A percentile compares a stretch with the other conserved stretches of the same genome.
These are phyloP conservation scores for Stegostoma tigrinum DNA, from an alignment of 2,113 vertebrate species.

Conservation along the genomic window DNA sequence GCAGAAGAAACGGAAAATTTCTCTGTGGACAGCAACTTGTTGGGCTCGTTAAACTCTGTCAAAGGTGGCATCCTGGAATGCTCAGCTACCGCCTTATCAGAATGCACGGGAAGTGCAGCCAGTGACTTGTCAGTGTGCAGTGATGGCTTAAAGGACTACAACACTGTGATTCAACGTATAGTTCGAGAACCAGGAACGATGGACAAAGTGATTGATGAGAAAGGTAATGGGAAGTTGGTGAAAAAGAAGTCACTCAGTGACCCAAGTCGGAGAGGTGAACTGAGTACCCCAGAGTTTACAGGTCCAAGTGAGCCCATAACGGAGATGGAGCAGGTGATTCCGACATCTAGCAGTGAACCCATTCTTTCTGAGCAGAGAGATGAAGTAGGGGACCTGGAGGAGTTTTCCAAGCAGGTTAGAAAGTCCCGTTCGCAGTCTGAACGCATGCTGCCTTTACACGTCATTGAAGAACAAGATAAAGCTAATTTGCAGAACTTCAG, in stretches of 20 bases:
- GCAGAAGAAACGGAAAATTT: constrained; percentile 72
- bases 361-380: constrained; percentile 73
- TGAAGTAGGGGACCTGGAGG: constrained; percentile 53
- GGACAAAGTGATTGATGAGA: constrained; percentile 76
- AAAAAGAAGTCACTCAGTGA: constrained; percentile 97
- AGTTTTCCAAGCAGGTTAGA: constrained; percentile 43
- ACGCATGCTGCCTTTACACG: constrained; percentile 44
- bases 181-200: constrained; percentile 80
- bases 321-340: constrained; percentile 77
- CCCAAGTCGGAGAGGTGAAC: constrained; percentile 82
- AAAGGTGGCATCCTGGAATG: constrained; percentile 50
- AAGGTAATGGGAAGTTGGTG: constrained; percentile 73
- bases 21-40: constrained; percentile 87
- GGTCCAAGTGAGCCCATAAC: constrained; percentile 71
- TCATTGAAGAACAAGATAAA: constrained; percentile 41
- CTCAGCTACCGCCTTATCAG: constrained; percentile 48
- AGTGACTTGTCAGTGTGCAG: constrained; percentile 87
- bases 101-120: constrained; percentile 73
- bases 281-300: constrained; percentile 54
- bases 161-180: constrained; percentile 79
- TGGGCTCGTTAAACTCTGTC: constrained; percentile 76
- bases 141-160: constrained; percentile 75
- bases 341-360: constrained; percentile 87
- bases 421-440: constrained; percentile 60
- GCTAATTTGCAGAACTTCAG: constrained; percentile 50